A percentile compares a stretch with the other conserved stretches of the same genome.
Evolutionary conservation across 1,140 invertebrate species (phyloP).

Genomic region (Drosophila sp.): DNA sequence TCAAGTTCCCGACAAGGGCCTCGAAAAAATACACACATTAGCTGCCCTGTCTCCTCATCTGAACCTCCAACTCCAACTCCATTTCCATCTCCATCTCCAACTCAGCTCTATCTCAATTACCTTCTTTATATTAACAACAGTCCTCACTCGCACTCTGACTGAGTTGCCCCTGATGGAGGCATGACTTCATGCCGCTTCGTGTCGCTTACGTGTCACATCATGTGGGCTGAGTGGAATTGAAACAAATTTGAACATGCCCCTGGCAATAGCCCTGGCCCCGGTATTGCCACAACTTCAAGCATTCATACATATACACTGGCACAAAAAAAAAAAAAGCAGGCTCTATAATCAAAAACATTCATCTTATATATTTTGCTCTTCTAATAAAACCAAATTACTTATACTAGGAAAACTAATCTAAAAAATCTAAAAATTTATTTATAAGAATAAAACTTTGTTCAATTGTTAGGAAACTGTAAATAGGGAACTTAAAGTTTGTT

Average conservation of each 20-base stretch:
- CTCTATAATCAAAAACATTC: no score
- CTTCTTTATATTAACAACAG: constrained; percentile 74
- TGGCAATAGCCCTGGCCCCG: constrained; percentile 52
- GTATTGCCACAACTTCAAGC: constrained; percentile 18
- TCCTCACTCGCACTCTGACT: constrained; percentile 38
- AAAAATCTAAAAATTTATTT: no score
- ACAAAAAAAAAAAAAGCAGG: no score
- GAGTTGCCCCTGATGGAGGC: constrained; percentile 8
- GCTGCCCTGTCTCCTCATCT: no score
- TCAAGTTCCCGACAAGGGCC: constrained; percentile 56
- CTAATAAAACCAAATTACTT: no score
- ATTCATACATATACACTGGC: constrained; percentile 26
- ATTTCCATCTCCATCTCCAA: not conserved
- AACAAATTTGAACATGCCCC: constrained; percentile 77
- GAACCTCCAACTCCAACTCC: not conserved
- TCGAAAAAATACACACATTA: not conserved
- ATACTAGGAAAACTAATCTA: no score
- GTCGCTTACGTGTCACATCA: constrained; percentile 69
- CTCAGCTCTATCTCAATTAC: constrained; percentile 68
- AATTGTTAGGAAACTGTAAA: no score
- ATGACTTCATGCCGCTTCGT: constrained; percentile 79
- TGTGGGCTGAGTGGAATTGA: constrained; percentile 60
- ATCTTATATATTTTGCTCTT: no score
- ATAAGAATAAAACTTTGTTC: no score
- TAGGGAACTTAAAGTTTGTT: no score